A percentile compares a stretch with the other conserved stretches of the same genome.
Evolutionary conservation across 2,113 vertebrate genomes (phyloP).

Genomic region (Corythaeola cristata): DNA sequence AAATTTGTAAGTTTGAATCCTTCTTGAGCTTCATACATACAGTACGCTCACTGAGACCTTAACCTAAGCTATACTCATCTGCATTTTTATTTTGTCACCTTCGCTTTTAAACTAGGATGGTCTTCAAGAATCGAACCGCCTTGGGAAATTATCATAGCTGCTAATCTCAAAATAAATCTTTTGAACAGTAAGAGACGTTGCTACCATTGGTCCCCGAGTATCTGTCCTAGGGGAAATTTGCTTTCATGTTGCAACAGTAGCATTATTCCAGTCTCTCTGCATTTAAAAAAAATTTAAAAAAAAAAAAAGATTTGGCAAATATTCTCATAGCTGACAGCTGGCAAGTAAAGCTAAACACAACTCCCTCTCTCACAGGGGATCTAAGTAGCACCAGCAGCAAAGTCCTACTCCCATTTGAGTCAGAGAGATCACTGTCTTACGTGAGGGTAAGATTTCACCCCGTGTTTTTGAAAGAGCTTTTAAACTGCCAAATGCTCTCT

Average conservation of each 20-base stretch:
- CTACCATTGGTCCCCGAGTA: background rate
- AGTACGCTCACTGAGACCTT: background rate
- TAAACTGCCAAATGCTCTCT: background rate
- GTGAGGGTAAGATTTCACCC: background rate
- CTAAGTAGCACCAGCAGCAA: background rate
- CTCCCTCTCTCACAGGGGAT: background rate
- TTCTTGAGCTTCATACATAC: background rate
- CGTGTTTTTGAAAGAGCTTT: background rate
- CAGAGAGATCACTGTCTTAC: background rate
- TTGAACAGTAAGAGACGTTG: background rate
- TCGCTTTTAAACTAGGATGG: background rate
- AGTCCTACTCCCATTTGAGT: background rate
- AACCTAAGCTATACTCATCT: background rate
- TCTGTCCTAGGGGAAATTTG: background rate
- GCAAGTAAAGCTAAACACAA: background rate
- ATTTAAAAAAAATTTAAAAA: background rate
- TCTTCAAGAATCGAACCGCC: background rate
- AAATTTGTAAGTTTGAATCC: background rate
- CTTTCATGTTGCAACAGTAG: background rate
- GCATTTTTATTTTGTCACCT: background rate
- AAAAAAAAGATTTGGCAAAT: background rate
- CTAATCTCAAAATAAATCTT: background rate
- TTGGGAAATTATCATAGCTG: background rate
- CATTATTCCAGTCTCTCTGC: background rate
- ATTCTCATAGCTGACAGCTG: background rate